These are phyloP conservation scores for Halcyon smyrnensis DNA, from an alignment of 2,797 vertebrate species.

Conservation along the genomic window DNA sequence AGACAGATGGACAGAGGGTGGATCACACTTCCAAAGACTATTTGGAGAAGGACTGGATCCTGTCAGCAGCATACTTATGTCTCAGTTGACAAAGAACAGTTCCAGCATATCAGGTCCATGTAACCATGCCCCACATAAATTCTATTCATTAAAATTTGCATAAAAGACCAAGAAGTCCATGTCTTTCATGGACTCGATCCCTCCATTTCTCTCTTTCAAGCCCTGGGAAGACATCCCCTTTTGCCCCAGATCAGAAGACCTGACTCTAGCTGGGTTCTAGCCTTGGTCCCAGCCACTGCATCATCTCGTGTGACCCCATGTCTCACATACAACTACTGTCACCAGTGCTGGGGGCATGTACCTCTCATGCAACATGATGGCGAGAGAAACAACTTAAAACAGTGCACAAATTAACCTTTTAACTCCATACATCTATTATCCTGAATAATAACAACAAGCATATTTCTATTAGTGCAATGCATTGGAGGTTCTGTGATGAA, in stretches of 20 bases:
- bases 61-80: background rate
- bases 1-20: background rate
- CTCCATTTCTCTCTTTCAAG: background rate
- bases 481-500: background rate
- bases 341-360: fast-evolving
- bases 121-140: background rate
- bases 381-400: background rate
- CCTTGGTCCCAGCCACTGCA: background rate
- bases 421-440: background rate
- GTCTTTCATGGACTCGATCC: background rate
- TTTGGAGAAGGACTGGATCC: conserved; percentile 6
- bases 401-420: background rate
- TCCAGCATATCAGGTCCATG: background rate
- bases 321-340: background rate
- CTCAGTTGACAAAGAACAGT: background rate
- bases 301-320: fast-evolving
- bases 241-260: background rate
- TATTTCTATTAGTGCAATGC: background rate
- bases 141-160: background rate
- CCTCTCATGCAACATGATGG: background rate
- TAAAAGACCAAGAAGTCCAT: background rate
- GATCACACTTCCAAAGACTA: background rate
- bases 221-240: background rate
- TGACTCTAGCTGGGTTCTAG: background rate
- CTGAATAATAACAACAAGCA: background rate